Conservation (phyloP, 1,140 invertebrate species). For the Atopsyche davidsoni region DNA sequence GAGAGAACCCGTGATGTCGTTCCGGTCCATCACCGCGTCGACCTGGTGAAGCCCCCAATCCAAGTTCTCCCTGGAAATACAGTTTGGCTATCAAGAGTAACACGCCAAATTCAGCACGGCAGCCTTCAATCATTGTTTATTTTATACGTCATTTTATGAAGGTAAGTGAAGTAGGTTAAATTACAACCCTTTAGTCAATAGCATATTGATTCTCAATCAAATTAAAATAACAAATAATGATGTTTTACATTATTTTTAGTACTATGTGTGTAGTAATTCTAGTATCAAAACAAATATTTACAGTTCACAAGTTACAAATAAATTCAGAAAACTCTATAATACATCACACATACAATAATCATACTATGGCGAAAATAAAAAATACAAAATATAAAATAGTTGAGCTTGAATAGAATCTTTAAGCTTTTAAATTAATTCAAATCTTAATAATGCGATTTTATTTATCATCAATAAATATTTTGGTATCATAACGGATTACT, state of each 20-base stretch:
- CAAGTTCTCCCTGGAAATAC: constrained; percentile 47
- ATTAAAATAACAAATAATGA: no score
- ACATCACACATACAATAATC: no score
- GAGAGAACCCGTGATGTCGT: constrained; percentile 52
- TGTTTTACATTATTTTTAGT: no score
- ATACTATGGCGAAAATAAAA: no score
- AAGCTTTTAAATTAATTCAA: constrained; percentile 7
- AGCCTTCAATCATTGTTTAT: not conserved
- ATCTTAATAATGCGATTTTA: constrained; percentile 16
- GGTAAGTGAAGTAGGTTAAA: constrained; percentile 2
- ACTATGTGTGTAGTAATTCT: no score
- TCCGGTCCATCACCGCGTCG: constrained; percentile 65
- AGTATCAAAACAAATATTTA: no score
- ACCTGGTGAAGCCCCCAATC: constrained; percentile 77
- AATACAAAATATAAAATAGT: constrained; percentile 1
- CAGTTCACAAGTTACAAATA: no score
- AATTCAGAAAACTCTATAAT: no score
- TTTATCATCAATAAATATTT: constrained; percentile 12
- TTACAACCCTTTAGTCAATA: not conserved
- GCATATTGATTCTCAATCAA: not conserved
- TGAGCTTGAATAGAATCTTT: constrained; percentile 1
- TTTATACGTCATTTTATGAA: not conserved
- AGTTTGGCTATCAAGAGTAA: no score
- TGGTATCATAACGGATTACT: constrained; percentile 10
- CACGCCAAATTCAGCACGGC: no score